Evolutionary conservation across 2,113 vertebrate species (phyloP).

Genomic region (Chloropsis cyanopogon): DNA sequence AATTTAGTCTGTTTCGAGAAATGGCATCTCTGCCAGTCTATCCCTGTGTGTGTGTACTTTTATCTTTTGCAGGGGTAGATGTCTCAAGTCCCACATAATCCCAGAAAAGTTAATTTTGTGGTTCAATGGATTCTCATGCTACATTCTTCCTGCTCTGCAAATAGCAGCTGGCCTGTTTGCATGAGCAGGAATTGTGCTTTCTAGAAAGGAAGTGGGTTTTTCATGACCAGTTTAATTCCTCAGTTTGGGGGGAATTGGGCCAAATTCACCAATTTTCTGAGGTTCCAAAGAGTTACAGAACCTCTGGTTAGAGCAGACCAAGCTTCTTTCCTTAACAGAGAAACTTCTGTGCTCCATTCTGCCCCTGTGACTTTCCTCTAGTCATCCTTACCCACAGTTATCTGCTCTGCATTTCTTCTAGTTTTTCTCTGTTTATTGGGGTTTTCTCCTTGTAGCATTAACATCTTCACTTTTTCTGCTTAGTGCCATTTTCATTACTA

Average conservation of each 20-base stretch:
- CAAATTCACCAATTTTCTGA: background rate
- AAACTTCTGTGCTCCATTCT: background rate
- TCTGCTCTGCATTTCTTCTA: background rate
- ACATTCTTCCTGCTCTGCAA: background rate
- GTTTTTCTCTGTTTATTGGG: background rate
- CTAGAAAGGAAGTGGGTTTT: background rate
- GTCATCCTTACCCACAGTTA: background rate
- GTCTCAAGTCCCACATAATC: background rate
- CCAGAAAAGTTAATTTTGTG: background rate
- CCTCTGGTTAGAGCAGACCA: fast-evolving
- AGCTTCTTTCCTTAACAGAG: background rate
- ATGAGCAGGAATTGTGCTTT: background rate
- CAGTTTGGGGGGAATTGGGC: background rate
- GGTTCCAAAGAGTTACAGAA: background rate
- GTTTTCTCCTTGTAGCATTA: background rate
- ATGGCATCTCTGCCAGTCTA: background rate
- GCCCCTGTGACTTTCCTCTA: background rate
- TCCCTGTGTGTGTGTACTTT: background rate
- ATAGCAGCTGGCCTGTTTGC: background rate
- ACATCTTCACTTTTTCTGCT: background rate
- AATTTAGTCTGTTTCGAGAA: background rate
- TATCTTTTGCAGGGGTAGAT: background rate
- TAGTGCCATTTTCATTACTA: background rate
- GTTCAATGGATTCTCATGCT: background rate
- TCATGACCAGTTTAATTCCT: background rate